phyloP scores from a whole-genome alignment of 2,888 invertebrate genomes.

The Tenodera sinensis region DNA sequence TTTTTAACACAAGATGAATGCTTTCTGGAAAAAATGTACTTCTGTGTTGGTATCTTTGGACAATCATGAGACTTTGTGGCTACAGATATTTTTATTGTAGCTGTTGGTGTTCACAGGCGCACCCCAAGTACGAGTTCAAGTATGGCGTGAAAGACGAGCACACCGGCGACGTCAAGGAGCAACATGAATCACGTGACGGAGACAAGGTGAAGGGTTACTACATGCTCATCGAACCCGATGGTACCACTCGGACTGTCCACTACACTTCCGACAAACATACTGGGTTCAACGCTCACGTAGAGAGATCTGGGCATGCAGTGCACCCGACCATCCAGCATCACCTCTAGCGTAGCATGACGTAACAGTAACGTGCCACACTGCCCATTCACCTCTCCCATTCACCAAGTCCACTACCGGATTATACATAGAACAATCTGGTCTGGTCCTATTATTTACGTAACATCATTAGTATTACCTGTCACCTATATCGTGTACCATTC shows the following conservation, averaged over 20 bases:
- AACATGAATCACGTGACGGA: background rate
- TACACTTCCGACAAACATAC: background rate
- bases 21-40: too few species aligned
- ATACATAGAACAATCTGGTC: too few species aligned
- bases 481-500: background rate
- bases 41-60: too few species aligned
- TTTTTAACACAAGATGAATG: too few species aligned
- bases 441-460: background rate
- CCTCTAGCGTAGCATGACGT: background rate
- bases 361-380: background rate
- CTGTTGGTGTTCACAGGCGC: background rate
- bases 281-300: background rate
- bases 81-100: too few species aligned
- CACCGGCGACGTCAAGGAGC: background rate
- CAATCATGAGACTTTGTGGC: too few species aligned
- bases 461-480: background rate
- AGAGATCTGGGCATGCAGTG: background rate
- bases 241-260: background rate
- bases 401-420: background rate
- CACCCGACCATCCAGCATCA: background rate
- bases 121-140: background rate
- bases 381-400: background rate
- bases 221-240: background rate
- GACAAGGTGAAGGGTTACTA: background rate
- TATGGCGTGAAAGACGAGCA: background rate